Evolutionary conservation across 2,888 invertebrate genomes (phyloP).

Genomic region (Clostera curtula): DNA sequence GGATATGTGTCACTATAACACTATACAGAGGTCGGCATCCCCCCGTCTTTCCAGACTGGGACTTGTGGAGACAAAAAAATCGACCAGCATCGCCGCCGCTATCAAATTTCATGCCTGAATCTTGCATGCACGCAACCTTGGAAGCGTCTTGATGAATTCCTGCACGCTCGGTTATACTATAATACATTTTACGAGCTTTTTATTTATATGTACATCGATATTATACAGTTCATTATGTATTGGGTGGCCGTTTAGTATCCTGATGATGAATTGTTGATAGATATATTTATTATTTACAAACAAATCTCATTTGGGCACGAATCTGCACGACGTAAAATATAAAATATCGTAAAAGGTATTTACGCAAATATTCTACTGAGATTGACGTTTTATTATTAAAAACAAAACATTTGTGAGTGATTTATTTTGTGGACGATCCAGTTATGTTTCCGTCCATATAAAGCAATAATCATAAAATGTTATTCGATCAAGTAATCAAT

Average conservation of each 20-base stretch:
- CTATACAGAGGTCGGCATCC: conserved; percentile 46
- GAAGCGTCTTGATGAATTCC: conserved; percentile 1
- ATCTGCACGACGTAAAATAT: too few relatives aligned
- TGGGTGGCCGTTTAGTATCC: too few relatives aligned
- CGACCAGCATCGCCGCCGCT: conserved; percentile 14
- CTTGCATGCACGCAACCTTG: conserved; percentile 1
- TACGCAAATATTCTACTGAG: too few relatives aligned
- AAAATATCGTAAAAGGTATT: too few relatives aligned
- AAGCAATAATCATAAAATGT: conserved; percentile 1
- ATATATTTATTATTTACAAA: too few relatives aligned
- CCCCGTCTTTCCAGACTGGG: conserved; percentile 35
- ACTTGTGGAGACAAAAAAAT: conserved; percentile 19
- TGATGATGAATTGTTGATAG: too few relatives aligned
- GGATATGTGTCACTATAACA: conserved; percentile 70
- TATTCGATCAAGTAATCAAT: conserved; percentile 1
- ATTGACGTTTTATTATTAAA: not conserved
- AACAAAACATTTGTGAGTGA: not conserved
- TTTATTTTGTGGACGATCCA: not conserved
- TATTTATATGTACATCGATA: too few relatives aligned
- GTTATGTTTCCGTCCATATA: not conserved
- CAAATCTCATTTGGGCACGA: too few relatives aligned
- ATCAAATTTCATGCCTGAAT: conserved; percentile 12
- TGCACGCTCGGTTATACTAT: not conserved
- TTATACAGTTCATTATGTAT: too few relatives aligned
- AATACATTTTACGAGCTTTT: too few relatives aligned